Conservation (phyloP, 2,113 vertebrate species). For the Calyptommatus sinebrachiatus region DNA sequence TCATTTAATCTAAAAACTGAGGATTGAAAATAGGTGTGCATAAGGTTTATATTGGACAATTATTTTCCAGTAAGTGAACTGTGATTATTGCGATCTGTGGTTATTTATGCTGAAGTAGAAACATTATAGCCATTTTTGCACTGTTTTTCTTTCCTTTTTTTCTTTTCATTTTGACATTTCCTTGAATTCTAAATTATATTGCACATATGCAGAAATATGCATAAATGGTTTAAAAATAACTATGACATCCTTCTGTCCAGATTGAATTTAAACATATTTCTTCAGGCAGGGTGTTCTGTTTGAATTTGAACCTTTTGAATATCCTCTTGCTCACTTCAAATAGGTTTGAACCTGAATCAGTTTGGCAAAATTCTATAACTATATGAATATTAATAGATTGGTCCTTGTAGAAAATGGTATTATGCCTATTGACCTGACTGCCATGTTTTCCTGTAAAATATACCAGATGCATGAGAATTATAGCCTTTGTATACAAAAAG, state of each 20-base stretch:
- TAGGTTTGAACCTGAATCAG: too few relatives aligned
- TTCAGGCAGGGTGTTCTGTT: too few relatives aligned
- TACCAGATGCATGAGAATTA: too few relatives aligned
- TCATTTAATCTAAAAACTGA: constrained; percentile 8
- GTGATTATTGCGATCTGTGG: background rate
- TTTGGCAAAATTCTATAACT: background rate
- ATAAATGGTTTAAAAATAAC: too few relatives aligned
- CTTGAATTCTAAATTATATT: background rate
- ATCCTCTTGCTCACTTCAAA: too few relatives aligned
- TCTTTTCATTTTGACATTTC: constrained; percentile 2
- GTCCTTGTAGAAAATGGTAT: background rate
- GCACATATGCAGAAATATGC: background rate
- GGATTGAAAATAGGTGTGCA: background rate
- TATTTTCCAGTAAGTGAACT: background rate
- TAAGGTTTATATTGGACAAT: constrained; percentile 1
- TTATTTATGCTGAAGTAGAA: constrained; percentile 12
- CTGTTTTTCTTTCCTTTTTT: background rate
- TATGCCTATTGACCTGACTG: background rate
- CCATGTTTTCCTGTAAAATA: background rate
- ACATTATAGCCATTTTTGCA: background rate
- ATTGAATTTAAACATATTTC: too few relatives aligned
- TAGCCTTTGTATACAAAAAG: too few relatives aligned
- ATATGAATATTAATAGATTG: background rate
- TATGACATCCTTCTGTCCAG: too few relatives aligned
- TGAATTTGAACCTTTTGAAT: too few relatives aligned